Conservation (phyloP, 2,797 vertebrate species). For the Coreius guichenoti region DNA sequence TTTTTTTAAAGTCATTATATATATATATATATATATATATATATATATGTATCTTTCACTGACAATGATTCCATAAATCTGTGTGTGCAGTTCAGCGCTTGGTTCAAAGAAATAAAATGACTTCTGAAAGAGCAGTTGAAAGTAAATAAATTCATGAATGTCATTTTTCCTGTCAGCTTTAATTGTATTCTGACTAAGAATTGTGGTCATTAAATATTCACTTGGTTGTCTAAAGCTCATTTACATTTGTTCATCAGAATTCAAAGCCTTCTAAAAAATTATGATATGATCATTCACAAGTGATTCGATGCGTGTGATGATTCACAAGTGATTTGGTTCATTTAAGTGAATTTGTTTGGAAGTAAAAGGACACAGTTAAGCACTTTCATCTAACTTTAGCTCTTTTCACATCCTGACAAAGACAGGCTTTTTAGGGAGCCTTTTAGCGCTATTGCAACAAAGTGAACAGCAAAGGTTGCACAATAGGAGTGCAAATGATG, state of each 20-base stretch:
- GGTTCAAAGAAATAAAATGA: background rate
- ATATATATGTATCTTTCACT: background rate
- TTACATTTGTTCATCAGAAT: background rate
- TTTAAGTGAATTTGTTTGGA: background rate
- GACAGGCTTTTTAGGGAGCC: background rate
- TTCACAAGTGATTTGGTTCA: constrained; percentile 6
- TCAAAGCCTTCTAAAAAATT: background rate
- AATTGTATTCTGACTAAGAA: background rate
- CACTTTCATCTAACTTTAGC: background rate
- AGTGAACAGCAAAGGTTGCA: background rate
- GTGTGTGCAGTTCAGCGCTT: too few relatives aligned
- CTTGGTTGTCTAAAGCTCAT: constrained; percentile 7
- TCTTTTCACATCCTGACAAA: constrained; percentile 2
- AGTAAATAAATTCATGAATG: background rate
- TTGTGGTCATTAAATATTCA: background rate
- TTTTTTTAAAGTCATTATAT: background rate
- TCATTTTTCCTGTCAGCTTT: background rate
- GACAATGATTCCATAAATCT: background rate
- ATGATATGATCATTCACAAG: background rate
- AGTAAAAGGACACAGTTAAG: background rate
- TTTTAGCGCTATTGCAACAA: background rate
- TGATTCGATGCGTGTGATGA: background rate
- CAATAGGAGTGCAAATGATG: background rate
- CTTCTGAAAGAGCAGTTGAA: background rate
- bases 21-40: background rate